phyloP scores from a whole-genome alignment of 2,888 invertebrate species.

The Acutogordius australiensis region DNA sequence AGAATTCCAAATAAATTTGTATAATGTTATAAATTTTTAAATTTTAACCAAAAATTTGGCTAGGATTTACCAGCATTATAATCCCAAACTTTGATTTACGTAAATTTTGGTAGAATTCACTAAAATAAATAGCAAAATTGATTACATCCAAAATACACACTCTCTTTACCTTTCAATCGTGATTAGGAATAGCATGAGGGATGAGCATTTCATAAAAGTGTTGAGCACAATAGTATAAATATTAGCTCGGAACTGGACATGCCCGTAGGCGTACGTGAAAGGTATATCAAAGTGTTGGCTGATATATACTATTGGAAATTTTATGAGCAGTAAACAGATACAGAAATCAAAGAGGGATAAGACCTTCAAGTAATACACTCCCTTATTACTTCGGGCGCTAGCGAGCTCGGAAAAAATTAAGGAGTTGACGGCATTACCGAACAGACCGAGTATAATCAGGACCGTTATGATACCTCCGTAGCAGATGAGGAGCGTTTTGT shows the following conservation, averaged over 20 bases:
- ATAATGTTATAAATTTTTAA: too few relatives aligned
- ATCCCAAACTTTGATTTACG: too few relatives aligned
- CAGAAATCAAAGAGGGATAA: not conserved
- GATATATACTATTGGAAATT: not conserved
- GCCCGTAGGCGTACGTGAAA: not conserved
- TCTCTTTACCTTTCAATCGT: too few relatives aligned
- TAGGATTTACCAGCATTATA: too few relatives aligned
- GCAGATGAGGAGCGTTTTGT: not conserved
- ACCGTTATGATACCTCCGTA: not conserved
- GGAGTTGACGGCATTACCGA: not conserved
- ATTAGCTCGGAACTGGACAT: not conserved
- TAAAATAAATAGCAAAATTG: too few relatives aligned
- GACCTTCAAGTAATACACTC: not conserved
- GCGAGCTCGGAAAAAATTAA: not conserved
- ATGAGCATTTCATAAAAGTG: not conserved
- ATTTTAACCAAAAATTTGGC: too few relatives aligned
- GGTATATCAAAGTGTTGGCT: not conserved
- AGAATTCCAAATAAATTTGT: too few relatives aligned
- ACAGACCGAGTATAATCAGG: not conserved
- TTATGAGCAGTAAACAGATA: conserved; percentile 1
- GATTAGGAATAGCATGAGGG: not conserved
- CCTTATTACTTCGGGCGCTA: not conserved
- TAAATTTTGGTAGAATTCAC: too few relatives aligned
- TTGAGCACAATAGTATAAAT: not conserved
- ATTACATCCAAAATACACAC: too few relatives aligned